Percentiles rank a stretch among this genome's conserved stretches.
Conservation (phyloP, 2,113 vertebrate species). For the Mesembrinibis cayennensis region DNA sequence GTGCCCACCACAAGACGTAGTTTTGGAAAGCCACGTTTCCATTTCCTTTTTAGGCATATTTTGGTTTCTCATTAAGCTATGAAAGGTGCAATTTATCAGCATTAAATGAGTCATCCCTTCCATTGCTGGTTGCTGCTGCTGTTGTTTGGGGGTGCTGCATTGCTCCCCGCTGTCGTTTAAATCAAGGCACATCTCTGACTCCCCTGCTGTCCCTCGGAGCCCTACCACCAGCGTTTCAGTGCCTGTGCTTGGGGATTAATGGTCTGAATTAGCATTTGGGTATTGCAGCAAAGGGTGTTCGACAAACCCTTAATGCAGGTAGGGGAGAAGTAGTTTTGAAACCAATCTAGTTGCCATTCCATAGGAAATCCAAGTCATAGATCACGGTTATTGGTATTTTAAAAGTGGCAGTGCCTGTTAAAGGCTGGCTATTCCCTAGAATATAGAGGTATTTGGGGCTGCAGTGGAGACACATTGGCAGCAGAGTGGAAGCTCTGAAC, state of each 20-base stretch:
- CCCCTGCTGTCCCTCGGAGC: rapidly evolving
- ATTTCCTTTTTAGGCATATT: neutral
- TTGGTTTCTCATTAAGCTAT: neutral
- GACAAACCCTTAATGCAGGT: neutral
- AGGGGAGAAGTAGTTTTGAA: slow-evolving; percentile 29
- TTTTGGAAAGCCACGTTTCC: neutral
- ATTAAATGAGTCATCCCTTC: neutral
- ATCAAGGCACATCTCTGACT: neutral
- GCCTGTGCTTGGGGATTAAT: neutral
- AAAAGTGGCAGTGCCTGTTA: slow-evolving; percentile 38
- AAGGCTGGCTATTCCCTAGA: slow-evolving; percentile 28
- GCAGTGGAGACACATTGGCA: neutral
- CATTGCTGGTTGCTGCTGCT: neutral
- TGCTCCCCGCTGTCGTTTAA: neutral
- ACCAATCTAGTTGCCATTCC: slow-evolving; percentile 35
- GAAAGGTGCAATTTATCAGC: neutral
- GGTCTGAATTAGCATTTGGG: neutral
- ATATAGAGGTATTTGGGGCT: neutral
- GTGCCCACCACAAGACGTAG: neutral
- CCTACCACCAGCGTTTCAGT: neutral
- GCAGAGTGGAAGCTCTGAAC: slow-evolving; percentile 16
- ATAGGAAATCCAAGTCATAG: slow-evolving; percentile 43
- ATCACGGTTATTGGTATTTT: slow-evolving; percentile 52
- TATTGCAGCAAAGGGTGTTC: neutral
- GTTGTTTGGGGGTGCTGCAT: neutral